Base-by-base conservation (phyloP, 2,888 invertebrate species). In the Sthenelais limicola region DNA sequence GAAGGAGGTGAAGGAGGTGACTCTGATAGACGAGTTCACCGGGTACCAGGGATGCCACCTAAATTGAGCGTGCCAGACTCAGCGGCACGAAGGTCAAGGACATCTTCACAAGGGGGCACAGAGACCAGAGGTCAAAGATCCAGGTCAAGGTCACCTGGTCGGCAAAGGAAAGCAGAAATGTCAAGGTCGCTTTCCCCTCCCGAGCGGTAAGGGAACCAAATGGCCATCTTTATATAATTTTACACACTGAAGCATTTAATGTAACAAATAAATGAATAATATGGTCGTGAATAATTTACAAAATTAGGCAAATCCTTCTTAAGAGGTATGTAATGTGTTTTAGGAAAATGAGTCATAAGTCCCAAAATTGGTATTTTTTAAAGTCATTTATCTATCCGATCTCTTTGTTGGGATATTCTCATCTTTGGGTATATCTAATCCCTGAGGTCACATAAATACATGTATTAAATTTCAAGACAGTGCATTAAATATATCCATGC, bases 111-210 rank as follows among this genome's bases (percentile, higher is more conserved):
- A n/a, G 75, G 47, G 48, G 38, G 18, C 35, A 35, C 33, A 18
- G 48, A 67, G 18, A 67, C 67, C 73, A 52, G 77, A 73, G 66
- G 73, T 43, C 73, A 73, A 62, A 77, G 83, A 66, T 79, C 80
- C 68, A 75, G 83, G 77, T 84, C 85, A 68, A 81, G 80, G 67
- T 82, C 85, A 68, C 81, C 83, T 35, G 78, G 80, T 56, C 81
- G 82, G 75, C 82, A 68, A 33, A 67, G 68, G 26, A 43, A 51
- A 78, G 85, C 83, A 71, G 70, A 79, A 62, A 77, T 83, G 32
- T 86, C 93, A 74, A 91, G 94, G 83, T 94, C 94, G 83, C 90
- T 94, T 77, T 94, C 94, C 74, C 94, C 94, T 71, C 94, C 94
- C 72, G 92, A 93, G 84, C 92, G 70, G 70, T 70, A 56, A 26